phyloP scores from a whole-genome alignment of 2,113 vertebrate genomes.

The Siniperca chuatsi region DNA sequence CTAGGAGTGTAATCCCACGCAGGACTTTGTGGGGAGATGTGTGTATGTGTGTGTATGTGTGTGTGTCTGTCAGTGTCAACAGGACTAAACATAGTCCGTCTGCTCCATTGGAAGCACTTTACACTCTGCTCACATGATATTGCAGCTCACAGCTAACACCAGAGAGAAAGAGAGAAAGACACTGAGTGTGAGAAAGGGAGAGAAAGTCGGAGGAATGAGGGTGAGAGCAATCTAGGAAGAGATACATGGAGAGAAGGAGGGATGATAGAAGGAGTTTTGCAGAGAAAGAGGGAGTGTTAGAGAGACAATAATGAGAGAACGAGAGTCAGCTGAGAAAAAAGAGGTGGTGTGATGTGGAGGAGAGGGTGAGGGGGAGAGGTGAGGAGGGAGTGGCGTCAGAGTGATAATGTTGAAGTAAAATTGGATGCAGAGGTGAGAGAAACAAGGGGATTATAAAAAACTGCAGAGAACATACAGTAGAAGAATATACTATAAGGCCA shows the following conservation, averaged over 20 bases:
- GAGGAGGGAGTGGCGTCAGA: conserved; percentile 15
- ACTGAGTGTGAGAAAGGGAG: conserved; percentile 22
- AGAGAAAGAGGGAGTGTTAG: conserved; percentile 14
- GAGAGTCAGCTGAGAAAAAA: conserved; percentile 16
- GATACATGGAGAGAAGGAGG: conserved; percentile 23
- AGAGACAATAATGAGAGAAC: conserved; percentile 26
- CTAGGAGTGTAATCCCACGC: neutral
- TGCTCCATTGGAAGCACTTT: conserved; percentile 56
- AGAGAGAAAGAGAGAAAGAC: conserved; percentile 30
- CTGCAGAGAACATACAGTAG: neutral
- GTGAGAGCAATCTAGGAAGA: conserved; percentile 17
- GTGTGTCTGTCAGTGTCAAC: conserved; percentile 16
- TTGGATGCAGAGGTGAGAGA: conserved; percentile 60
- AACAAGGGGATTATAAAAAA: conserved; percentile 8
- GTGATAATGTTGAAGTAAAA: conserved; percentile 58
- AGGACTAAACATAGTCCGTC: conserved; percentile 48
- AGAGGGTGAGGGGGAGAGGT: conserved; percentile 14
- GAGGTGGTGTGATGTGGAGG: conserved; percentile 42
- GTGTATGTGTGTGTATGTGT: neutral
- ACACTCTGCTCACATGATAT: conserved; percentile 78
- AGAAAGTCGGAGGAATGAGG: conserved; percentile 26
- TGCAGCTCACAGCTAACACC: conserved; percentile 65
- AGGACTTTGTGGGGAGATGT: conserved; percentile 2
- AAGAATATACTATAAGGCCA: neutral
- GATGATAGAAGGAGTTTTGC: conserved; percentile 30